Base-by-base conservation (phyloP, 2,797 vertebrate genomes). In the Betta splendens region DNA sequence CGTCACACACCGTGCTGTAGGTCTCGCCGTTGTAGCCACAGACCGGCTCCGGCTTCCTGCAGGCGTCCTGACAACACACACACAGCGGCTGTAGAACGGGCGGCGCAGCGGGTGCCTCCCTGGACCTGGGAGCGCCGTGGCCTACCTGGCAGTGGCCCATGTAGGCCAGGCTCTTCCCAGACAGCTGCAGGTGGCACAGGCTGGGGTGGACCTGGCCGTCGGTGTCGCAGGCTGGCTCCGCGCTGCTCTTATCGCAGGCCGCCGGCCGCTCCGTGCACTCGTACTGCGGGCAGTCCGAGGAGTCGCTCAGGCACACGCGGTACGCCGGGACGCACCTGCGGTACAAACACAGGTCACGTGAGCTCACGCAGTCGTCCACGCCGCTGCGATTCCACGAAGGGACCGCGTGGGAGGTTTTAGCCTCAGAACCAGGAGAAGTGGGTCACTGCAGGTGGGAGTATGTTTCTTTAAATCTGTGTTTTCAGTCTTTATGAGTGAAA, bases 21-120 rank as follows among this genome's bases (percentile, higher is more conserved):
- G 94, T 98, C 66, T 98, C 95, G 0, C 96, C 94, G 0, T 95
- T 95, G 29, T 99, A 96, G 2, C 96, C 96, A 0, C 97, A 99
- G 0, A 99, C 89, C 0, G 90, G 91, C 49, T 92, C 88, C 1
- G 48, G 44, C 0, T 81, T 84, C 69, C 85, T 92, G 80, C 97
- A 99, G 38, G 93, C 89, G 0, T 94, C 87, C 97, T 98, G 86
- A 11, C 63, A 39, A 29, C 32, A 64, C 47, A 28, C 38, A 29
- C 13, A 53, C 10, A 33, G n/a, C 5, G 13, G 23, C 2, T 22
- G 20, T 2, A 28, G 48, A 25, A 20, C 10, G 13, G 16, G 35
- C 12, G n/a, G n/a, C n/a, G n/a, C n/a, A n/a, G n/a, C n/a, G n/a
- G n/a, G n/a, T n/a, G n/a, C 32, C 5, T 28, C 10, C 7, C 26